These are phyloP conservation scores for Omphaloscelis lunosa DNA, from an alignment of 2,888 invertebrate species.

Conservation along the genomic window DNA sequence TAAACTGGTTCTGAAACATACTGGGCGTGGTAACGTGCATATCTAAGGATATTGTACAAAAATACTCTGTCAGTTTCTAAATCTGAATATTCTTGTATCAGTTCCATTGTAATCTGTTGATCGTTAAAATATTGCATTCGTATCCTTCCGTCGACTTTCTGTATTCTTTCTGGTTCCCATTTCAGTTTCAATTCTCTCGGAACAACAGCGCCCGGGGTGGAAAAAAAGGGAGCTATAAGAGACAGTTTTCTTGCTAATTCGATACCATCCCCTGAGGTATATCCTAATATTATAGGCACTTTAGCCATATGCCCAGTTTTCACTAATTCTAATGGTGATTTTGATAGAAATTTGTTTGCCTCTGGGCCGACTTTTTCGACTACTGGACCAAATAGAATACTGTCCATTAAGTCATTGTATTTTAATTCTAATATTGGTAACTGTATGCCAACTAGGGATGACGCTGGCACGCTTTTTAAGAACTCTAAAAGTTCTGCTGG, in stretches of 20 bases:
- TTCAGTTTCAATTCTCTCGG: conserved; percentile 85
- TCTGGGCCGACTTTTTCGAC: conserved; percentile 80
- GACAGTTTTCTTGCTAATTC: conserved; percentile 82
- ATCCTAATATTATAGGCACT: conserved; percentile 85
- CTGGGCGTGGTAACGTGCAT: conserved; percentile 78
- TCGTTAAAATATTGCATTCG: conserved; percentile 81
- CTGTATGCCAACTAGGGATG: conserved; percentile 80
- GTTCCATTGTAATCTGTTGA: conserved; percentile 74
- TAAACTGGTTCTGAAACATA: conserved; percentile 76
- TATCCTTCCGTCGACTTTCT: conserved; percentile 77
- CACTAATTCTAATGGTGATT: conserved; percentile 77
- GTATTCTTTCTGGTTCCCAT: conserved; percentile 73
- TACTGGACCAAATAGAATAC: conserved; percentile 85
- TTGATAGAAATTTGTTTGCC: conserved; percentile 79
- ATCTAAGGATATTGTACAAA: conserved; percentile 81
- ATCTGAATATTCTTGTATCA: conserved; percentile 77
- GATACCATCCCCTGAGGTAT: conserved; percentile 86
- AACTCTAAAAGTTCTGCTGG: conserved; percentile 80
- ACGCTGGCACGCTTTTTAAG: conserved; percentile 77
- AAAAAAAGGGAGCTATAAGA: conserved; percentile 70
- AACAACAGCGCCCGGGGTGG: conserved; percentile 77
- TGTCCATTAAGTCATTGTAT: conserved; percentile 79
- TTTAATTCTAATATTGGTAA: conserved; percentile 77
- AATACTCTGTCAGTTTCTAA: conserved; percentile 83
- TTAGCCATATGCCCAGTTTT: conserved; percentile 77